Conservation (phyloP, 2,888 invertebrate species). For the Raillietiella orientalis region DNA sequence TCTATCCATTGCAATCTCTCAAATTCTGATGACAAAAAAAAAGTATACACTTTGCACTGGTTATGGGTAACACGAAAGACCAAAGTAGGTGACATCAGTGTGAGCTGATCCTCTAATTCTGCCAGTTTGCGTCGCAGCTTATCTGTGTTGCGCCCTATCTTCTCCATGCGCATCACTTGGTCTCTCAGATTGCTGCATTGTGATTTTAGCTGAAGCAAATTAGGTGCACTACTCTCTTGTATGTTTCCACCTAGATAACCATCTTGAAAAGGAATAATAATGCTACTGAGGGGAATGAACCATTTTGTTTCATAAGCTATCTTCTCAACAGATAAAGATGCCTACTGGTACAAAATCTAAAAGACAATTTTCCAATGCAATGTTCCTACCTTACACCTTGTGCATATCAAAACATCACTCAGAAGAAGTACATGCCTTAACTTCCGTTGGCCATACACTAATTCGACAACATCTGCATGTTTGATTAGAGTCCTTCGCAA, state of each 20-base stretch:
- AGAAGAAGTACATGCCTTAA: slow-evolving; percentile 71
- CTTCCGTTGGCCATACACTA: slow-evolving; percentile 58
- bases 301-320: slow-evolving; percentile 74
- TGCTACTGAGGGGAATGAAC: slow-evolving; percentile 61
- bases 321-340: slow-evolving; percentile 23
- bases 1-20: slow-evolving; percentile 82
- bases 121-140: slow-evolving; percentile 65
- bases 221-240: slow-evolving; percentile 46
- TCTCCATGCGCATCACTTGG: slow-evolving; percentile 23
- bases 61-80: slow-evolving; percentile 40
- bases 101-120: slow-evolving; percentile 60
- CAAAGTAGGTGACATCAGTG: slow-evolving; percentile 62
- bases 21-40: slow-evolving; percentile 75
- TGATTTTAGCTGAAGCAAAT: slow-evolving; percentile 36
- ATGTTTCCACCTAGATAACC: too few species aligned
- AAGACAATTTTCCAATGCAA: too few species aligned
- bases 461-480: slow-evolving; percentile 75
- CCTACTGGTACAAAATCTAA: background rate
- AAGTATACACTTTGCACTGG: slow-evolving; percentile 22
- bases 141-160: slow-evolving; percentile 21
- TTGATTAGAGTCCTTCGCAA: too few species aligned
- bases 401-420: slow-evolving; percentile 78
- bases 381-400: slow-evolving; percentile 62
- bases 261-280: slow-evolving; percentile 31
- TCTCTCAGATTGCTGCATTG: slow-evolving; percentile 48